phyloP scores from a whole-genome alignment of 2,888 invertebrate species.

The Cheilosia vernalis region DNA sequence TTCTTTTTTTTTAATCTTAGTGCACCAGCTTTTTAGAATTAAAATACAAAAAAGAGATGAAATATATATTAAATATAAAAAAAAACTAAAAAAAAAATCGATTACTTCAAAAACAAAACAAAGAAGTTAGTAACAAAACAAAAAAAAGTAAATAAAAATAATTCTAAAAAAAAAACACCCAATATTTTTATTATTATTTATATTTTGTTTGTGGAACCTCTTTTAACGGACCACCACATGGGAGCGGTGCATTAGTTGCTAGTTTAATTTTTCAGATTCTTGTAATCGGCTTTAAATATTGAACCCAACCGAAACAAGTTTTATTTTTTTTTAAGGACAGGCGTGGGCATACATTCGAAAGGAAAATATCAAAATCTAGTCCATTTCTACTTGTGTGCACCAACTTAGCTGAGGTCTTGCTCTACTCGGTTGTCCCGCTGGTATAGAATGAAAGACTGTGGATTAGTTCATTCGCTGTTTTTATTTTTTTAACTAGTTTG shows the following conservation, averaged over 20 bases:
- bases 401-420: too few species aligned
- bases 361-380: too few species aligned
- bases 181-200: constrained; percentile 35
- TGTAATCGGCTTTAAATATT: not conserved
- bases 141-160: constrained; percentile 72
- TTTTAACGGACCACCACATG: not conserved
- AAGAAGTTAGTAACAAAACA: constrained; percentile 71
- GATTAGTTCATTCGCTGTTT: too few species aligned
- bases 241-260: not conserved
- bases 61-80: constrained; percentile 67
- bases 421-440: too few species aligned
- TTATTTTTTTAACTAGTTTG: too few species aligned
- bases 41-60: constrained; percentile 68
- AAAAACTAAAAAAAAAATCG: constrained; percentile 48
- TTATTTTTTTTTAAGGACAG: too few species aligned
- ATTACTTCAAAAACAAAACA: constrained; percentile 73
- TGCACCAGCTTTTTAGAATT: constrained; percentile 74
- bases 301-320: too few species aligned
- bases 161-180: constrained; percentile 52
- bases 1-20: constrained; percentile 69
- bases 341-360: too few species aligned
- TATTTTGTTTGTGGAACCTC: not conserved
- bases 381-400: too few species aligned
- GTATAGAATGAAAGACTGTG: too few species aligned
- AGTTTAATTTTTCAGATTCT: not conserved